Evolutionary conservation across 64 coral and sea anemone genomes (phyloP).

Genomic region (Pachyseris speciosa): DNA sequence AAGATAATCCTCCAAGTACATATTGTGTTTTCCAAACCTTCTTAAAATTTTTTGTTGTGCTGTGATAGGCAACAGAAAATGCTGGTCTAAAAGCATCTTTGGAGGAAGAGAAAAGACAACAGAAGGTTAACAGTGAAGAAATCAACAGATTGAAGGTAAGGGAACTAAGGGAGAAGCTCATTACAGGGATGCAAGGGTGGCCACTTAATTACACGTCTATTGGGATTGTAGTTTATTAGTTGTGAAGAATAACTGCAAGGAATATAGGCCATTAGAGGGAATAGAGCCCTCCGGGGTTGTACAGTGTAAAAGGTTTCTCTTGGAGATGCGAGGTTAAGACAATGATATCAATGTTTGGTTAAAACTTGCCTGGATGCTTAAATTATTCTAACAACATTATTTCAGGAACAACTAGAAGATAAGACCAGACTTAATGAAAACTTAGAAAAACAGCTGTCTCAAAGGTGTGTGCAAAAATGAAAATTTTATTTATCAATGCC

Average conservation of each 20-base stretch:
- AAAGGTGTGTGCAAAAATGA: conserved; percentile 93
- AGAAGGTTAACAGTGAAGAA: conserved; percentile 57
- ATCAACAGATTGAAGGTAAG: conserved; percentile 71
- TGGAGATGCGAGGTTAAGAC: no score
- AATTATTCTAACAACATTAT: no score
- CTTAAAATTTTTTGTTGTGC: background rate
- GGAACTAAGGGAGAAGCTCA: background rate
- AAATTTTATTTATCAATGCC: no score
- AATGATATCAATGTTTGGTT: no score
- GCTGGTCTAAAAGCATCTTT: conserved; percentile 81
- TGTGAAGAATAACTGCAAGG: no score
- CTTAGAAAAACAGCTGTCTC: conserved; percentile 82
- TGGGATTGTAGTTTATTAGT: background rate
- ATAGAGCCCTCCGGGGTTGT: no score
- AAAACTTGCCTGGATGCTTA: no score
- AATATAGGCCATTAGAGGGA: no score
- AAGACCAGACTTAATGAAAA: conserved; percentile 76
- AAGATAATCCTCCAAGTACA: no score
- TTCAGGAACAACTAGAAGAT: conserved; percentile 87
- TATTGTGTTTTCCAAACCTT: no score
- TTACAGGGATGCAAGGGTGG: background rate
- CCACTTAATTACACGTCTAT: background rate
- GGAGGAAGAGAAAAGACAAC: conserved; percentile 73
- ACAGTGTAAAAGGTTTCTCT: no score
- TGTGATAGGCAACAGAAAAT: conserved; percentile 80